Evolutionary conservation across 37 sponge, comb jelly and placozoan genomes (phyloP).

Genomic region (Eunapius fragilis): DNA sequence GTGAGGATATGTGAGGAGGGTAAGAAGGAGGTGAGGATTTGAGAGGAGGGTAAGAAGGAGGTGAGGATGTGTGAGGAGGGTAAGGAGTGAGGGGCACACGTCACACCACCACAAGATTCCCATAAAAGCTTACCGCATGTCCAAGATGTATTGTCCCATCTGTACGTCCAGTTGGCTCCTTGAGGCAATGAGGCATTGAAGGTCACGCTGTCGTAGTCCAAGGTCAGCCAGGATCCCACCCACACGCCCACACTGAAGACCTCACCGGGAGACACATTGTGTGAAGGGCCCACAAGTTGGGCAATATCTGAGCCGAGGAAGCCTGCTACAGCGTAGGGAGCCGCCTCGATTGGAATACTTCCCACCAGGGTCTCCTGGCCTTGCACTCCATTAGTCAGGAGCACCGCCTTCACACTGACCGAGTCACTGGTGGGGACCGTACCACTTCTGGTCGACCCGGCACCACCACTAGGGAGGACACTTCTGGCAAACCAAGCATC

Average conservation of each 20-base stretch:
- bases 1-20: too few relatives aligned
- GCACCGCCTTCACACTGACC: constrained; percentile 19
- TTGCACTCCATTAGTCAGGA: neutral
- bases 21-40: neutral
- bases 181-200: neutral
- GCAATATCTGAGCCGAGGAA: neutral
- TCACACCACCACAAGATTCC: neutral
- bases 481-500: constrained; percentile 59
- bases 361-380: constrained; percentile 2
- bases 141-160: neutral
- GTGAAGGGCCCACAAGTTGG: constrained; percentile 28
- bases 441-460: constrained; percentile 40
- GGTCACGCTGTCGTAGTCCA: neutral
- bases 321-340: constrained; percentile 17
- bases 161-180: neutral
- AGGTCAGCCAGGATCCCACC: constrained; percentile 7
- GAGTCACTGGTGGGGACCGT: neutral
- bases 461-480: too few relatives aligned
- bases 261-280: constrained; percentile 14
- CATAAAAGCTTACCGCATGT: neutral
- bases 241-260: constrained; percentile 45
- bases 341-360: constrained; percentile 4
- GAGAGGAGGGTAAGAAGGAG: too few relatives aligned
- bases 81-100: neutral
- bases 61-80: neutral